phyloP scores from a whole-genome alignment of 2,113 vertebrate species.

The Cebus imitator region DNA sequence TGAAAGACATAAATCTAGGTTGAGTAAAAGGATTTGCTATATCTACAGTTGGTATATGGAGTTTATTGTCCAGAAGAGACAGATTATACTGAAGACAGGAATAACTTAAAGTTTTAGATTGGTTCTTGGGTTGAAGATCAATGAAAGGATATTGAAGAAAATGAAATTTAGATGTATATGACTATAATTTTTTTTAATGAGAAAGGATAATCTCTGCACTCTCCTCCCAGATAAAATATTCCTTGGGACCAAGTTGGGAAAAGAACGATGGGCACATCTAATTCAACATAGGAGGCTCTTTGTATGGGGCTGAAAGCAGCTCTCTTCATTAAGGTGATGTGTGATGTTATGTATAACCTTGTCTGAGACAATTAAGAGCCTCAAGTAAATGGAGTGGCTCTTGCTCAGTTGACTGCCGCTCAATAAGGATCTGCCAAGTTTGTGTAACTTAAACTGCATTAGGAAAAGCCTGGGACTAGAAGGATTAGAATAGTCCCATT shows the following conservation, averaged over 20 bases:
- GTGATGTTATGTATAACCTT: neutral
- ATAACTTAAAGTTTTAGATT: constrained; percentile 23
- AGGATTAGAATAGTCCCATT: neutral
- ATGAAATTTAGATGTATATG: neutral
- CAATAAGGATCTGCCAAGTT: neutral
- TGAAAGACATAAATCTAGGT: neutral
- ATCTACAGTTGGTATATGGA: neutral
- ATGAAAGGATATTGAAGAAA: neutral
- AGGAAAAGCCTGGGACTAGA: neutral
- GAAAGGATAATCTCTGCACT: neutral
- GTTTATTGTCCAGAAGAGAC: neutral
- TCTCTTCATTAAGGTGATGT: neutral
- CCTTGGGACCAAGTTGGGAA: neutral
- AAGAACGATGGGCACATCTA: neutral
- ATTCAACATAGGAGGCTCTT: neutral
- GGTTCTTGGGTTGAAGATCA: neutral
- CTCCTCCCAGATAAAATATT: neutral
- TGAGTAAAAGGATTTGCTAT: neutral
- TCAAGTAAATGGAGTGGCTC: neutral
- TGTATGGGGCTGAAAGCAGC: neutral
- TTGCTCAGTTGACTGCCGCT: neutral
- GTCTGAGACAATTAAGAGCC: constrained; percentile 30
- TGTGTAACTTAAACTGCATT: neutral
- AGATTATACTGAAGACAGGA: neutral
- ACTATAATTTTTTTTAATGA: neutral